Conservation (phyloP, 2,113 vertebrate genomes). For the Mastomys coucha region DNA sequence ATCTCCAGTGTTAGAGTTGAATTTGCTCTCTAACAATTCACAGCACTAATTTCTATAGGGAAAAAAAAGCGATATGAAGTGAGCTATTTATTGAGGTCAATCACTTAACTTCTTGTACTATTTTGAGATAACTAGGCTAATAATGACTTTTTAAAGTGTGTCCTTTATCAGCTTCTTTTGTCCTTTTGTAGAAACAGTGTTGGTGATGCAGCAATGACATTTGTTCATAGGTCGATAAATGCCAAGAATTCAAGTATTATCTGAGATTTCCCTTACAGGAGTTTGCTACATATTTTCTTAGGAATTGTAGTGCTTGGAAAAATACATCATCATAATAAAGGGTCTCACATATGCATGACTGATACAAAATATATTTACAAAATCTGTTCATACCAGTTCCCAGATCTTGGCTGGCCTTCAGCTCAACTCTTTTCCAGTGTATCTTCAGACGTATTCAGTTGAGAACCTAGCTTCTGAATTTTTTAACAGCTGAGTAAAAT, state of each 20-base stretch:
- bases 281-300: not conserved
- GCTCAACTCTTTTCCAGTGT: not conserved
- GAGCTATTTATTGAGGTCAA: constrained; percentile 69
- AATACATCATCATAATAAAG: not conserved
- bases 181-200: constrained; percentile 27
- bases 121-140: constrained; percentile 75
- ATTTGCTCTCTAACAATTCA: constrained; percentile 31
- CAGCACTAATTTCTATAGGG: constrained; percentile 63
- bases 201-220: constrained; percentile 34
- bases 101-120: constrained; percentile 72
- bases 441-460: not conserved
- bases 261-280: constrained; percentile 29
- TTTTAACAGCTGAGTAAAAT: constrained; percentile 15
- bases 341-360: not conserved
- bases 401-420: not conserved
- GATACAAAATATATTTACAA: not conserved
- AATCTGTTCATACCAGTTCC: not conserved
- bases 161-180: not conserved
- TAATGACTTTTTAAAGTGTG: constrained; percentile 68
- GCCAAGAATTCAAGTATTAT: constrained; percentile 38
- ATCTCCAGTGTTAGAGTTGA: constrained; percentile 25
- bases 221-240: not conserved
- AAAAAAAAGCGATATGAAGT: not conserved
- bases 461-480: constrained; percentile 28
- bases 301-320: constrained; percentile 17